phyloP scores from a whole-genome alignment of 2,888 invertebrate species.

The Lottia gigantea region DNA sequence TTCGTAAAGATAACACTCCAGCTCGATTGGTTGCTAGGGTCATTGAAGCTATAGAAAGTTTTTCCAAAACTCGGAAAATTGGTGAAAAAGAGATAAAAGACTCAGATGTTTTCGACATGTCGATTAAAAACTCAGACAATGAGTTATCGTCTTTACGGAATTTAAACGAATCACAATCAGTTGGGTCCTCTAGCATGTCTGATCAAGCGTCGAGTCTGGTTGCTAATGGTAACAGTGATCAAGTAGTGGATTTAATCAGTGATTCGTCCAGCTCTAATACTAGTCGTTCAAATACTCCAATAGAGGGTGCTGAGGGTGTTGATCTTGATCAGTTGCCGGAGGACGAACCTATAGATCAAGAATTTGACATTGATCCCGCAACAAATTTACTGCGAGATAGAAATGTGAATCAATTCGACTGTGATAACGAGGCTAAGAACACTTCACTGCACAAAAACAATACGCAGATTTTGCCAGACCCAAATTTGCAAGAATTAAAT shows the following conservation, averaged over 20 bases:
- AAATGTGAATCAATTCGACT: no score
- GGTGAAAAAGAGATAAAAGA: not conserved
- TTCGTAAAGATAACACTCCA: not conserved
- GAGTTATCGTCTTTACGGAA: not conserved
- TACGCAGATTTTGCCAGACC: no score
- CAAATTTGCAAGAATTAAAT: no score
- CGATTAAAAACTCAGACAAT: not conserved
- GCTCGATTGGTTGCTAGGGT: not conserved
- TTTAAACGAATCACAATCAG: not conserved
- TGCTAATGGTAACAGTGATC: not conserved
- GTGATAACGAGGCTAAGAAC: no score
- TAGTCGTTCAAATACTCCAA: not conserved
- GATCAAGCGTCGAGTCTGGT: not conserved
- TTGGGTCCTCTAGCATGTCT: not conserved
- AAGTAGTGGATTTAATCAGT: not conserved
- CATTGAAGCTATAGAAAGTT: not conserved
- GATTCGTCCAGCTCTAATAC: not conserved
- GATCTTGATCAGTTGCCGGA: not conserved
- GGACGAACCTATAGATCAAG: no score
- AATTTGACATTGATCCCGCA: no score
- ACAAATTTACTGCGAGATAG: no score
- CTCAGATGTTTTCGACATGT: not conserved
- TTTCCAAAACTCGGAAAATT: not conserved
- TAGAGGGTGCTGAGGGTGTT: not conserved
- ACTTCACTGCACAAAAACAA: no score